These are phyloP conservation scores for Lycophotia porphyrea DNA, from an alignment of 2,888 invertebrate genomes.

Conservation along the genomic window DNA sequence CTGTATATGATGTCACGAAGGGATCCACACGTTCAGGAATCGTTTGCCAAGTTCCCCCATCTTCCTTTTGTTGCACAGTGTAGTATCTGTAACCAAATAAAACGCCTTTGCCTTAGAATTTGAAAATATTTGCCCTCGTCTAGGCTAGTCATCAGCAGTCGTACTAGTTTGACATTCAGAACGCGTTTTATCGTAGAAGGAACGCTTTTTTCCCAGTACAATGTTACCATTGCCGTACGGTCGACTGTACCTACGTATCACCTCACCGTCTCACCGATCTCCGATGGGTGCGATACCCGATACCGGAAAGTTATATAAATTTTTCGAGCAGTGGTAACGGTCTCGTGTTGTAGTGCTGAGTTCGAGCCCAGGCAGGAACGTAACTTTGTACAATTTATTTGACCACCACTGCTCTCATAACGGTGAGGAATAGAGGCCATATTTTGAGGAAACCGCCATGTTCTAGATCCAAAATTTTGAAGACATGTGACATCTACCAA, in stretches of 20 bases:
- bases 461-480: background rate
- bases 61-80: constrained; percentile 97
- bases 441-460: background rate
- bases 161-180: background rate
- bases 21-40: constrained; percentile 97
- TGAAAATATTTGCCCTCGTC: background rate
- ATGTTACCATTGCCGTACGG: background rate
- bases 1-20: constrained; percentile 96
- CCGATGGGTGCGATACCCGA: background rate
- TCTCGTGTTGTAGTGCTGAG: background rate
- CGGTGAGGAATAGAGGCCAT: background rate
- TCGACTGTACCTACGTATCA: background rate
- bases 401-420: background rate
- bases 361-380: background rate
- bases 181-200: background rate
- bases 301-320: background rate
- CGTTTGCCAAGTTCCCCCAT: constrained; percentile 95
- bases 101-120: background rate
- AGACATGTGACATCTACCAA: background rate
- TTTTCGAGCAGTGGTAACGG: background rate
- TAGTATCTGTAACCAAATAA: constrained; percentile 92
- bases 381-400: background rate
- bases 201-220: background rate
- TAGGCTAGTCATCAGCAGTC: background rate
- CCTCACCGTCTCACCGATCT: background rate